Base-by-base conservation (phyloP, 1,140 invertebrate genomes). In the Trachymyrmex septentrionalis region DNA sequence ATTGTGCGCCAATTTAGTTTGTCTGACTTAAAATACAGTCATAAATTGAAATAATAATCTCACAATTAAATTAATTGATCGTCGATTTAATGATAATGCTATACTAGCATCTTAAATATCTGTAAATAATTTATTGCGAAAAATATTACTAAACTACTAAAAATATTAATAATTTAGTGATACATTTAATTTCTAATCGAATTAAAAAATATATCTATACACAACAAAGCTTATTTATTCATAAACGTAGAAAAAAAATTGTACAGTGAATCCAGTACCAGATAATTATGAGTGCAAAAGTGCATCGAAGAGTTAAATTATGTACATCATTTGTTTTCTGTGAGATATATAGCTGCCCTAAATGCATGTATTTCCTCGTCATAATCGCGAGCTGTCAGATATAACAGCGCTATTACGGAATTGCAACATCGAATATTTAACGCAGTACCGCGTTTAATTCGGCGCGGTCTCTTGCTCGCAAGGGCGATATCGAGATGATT, bases 401-500 rank as follows among this genome's bases (percentile, higher is more conserved):
- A 50, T 72, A 72, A 82, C 78, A 53, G 55, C 2, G 27, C 80
- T 82, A 82, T 82, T 77, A 85, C 57, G 50, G 27, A 81, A 53
- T 73, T 72, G 63, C 38, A 53, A 34, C 53, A 82, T 82, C 19
- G 53, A 73, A 82, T 82, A 82, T 82, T 82, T 82, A 82, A 82
- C 80, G 14, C 34, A 2, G 34, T 53, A 64, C 44, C 19, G 66
- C 9, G 38, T 82, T 82, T 82, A 82, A 82, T 82, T 34, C 27
- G 50, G 27, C 21, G 48, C 82, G 66, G 30, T 87, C 85, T 34
- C 57, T 38, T 64, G 76, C 53, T 73, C 48, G 48, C 34, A 19
- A 16, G 14, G n/a, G 38, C 19, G 44, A 82, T 77, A 50, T 71
- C 53, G 71, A 55, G 16, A 44, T 82, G 55, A 73, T 72, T 44